A percentile compares a stretch with the other conserved stretches of the same genome.
These are phyloP conservation scores for Phenacoccus solenopsis DNA, from an alignment of 1,140 invertebrate species.

Conservation along the genomic window DNA sequence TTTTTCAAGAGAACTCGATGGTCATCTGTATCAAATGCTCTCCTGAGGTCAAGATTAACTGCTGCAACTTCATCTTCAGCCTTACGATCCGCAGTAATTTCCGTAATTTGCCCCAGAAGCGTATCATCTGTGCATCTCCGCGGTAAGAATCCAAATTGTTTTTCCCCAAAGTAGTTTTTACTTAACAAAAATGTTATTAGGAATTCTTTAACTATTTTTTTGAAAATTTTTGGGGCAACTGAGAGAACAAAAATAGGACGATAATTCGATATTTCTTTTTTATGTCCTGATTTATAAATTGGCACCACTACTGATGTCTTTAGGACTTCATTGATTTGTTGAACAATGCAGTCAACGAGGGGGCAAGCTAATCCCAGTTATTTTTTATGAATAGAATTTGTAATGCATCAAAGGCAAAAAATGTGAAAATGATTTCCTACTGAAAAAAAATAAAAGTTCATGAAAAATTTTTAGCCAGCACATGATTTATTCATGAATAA, in stretches of 20 bases:
- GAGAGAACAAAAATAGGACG: neutral
- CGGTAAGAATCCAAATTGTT: slow-evolving; percentile 5
- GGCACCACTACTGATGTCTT: neutral
- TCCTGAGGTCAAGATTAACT: neutral
- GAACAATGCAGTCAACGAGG: too few relatives aligned
- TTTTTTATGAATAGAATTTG: too few relatives aligned
- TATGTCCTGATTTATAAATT: neutral
- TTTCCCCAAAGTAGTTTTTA: neutral
- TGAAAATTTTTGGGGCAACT: neutral
- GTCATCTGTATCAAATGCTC: too few relatives aligned
- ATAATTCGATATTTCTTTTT: slow-evolving; percentile 10
- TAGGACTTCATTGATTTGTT: too few relatives aligned
- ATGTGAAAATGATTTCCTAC: too few relatives aligned
- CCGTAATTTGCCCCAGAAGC: neutral
- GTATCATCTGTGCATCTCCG: neutral
- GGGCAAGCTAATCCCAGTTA: too few relatives aligned
- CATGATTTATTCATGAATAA: too few relatives aligned
- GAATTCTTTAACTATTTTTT: slow-evolving; percentile 8
- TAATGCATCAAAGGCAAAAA: too few relatives aligned
- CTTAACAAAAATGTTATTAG: neutral
- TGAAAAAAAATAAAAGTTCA: too few relatives aligned
- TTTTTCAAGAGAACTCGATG: slow-evolving; percentile 7
- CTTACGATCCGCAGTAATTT: neutral
- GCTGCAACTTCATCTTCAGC: neutral
- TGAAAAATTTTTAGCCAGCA: too few relatives aligned